These are phyloP conservation scores for Eucriotettix oculatus DNA, from an alignment of 2,888 invertebrate genomes.

Conservation along the genomic window DNA sequence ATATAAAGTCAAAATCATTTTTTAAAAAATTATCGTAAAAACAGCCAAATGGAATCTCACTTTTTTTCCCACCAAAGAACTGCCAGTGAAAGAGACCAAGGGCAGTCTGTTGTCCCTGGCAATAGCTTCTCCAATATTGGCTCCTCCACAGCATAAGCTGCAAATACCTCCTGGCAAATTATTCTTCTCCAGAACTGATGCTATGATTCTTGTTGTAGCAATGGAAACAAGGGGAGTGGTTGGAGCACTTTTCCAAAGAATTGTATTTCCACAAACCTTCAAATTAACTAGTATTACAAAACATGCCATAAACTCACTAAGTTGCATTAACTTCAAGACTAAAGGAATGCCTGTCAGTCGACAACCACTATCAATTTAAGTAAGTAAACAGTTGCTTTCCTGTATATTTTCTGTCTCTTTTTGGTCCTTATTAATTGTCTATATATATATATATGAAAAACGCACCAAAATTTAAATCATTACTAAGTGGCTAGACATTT, in stretches of 20 bases:
- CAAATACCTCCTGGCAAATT: conserved; percentile 75
- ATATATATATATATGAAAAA: no score
- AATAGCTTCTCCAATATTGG: conserved; percentile 68
- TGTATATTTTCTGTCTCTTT: no score
- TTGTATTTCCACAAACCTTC: conserved; percentile 68
- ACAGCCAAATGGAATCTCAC: neutral
- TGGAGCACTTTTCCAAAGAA: conserved; percentile 89
- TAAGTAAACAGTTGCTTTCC: no score
- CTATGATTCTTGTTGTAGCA: conserved; percentile 78
- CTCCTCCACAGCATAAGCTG: conserved; percentile 69
- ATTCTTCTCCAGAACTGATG: conserved; percentile 63
- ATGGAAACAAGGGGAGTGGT: conserved; percentile 86
- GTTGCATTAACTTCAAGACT: no score
- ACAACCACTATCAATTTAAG: no score
- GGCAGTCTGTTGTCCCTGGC: conserved; percentile 69
- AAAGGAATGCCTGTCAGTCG: no score
- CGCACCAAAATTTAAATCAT: no score
- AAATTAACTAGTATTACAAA: conserved; percentile 7
- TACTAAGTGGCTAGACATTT: no score
- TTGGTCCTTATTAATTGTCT: no score
- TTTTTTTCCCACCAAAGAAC: conserved; percentile 60
- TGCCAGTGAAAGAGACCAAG: conserved; percentile 92
- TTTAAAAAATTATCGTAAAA: no score
- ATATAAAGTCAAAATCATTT: no score
- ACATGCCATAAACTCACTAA: no score